phyloP scores from a whole-genome alignment of 2,888 invertebrate genomes.

The Himalopsyche kuldschensis region DNA sequence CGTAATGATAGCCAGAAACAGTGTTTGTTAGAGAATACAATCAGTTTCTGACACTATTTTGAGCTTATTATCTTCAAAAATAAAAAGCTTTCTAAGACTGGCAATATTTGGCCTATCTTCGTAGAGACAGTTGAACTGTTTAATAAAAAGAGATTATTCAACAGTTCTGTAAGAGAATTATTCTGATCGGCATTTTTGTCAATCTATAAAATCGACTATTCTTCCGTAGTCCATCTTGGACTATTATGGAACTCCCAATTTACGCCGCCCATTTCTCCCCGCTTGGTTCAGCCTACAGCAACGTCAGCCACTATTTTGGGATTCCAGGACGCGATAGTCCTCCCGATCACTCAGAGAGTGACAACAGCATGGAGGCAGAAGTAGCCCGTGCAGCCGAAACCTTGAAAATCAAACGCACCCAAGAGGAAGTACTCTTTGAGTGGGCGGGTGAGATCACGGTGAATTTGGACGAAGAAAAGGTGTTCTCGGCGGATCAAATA shows the following conservation, averaged over 20 bases:
- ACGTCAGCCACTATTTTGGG: conserved; percentile 12
- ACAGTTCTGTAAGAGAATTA: background rate
- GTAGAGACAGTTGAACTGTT: background rate
- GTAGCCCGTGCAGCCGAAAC: conserved; percentile 15
- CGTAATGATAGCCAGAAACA: background rate
- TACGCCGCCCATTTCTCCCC: conserved; percentile 26
- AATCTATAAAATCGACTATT: background rate
- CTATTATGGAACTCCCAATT: conserved; percentile 38
- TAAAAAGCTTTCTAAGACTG: background rate
- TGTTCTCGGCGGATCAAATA: background rate
- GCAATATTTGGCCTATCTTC: background rate
- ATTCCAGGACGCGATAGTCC: background rate
- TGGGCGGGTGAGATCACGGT: conserved; percentile 32
- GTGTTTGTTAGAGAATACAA: background rate
- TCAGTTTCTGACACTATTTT: background rate
- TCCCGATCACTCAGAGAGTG: conserved; percentile 14
- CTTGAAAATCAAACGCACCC: conserved; percentile 30
- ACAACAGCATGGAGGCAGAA: conserved; percentile 37
- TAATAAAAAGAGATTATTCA: background rate
- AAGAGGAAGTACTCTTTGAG: conserved; percentile 33
- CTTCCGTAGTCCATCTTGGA: background rate
- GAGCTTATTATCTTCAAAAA: background rate
- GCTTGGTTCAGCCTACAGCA: conserved; percentile 26
- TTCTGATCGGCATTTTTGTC: background rate
- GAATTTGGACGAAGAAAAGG: conserved; percentile 22